Base-by-base conservation (phyloP, 2,888 invertebrate genomes). In the Limnephilus marmoratus region DNA sequence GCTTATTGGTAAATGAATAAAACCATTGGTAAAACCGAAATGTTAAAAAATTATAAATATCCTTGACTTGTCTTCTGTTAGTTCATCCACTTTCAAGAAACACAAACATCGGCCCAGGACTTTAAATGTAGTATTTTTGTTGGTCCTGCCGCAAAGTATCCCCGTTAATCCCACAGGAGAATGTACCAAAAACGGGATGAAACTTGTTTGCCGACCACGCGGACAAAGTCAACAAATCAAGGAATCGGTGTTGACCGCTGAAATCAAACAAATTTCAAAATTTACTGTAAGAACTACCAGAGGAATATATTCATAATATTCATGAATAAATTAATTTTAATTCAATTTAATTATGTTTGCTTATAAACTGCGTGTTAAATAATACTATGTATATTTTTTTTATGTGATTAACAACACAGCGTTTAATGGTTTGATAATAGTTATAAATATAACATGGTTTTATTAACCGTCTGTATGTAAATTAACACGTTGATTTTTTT, bases 201-300 rank as follows among this genome's bases (percentile, higher is more conserved):
- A 24, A 34, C 83, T 37, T 83, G 83, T 83, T 83, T 83, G 37
- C 83, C 34, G 83, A 83, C 37, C 83, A 83, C 37, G 12, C 83
- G 34, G 37, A 24, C 37, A 34, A n/a, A 37, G 34, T 41, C 34
- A 83, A 83, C 83, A 83, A 34, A 83, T 83, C 83, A 83, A 41
- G 41, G 83, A 83, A 83, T 83, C 83, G 83, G 24, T 83, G 83
- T 83, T 83, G 83, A 83, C 83, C 83, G 83, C 83, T n/a, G 41
- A 83, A 83, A 83, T 83, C 37, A 83, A 83, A 37, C 37, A 83
- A 82, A 37, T n/a, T 68, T n/a, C 24, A 11, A 68, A 68, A 68
- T 83, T 83, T 83, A 41, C 41, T 83, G 83, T 83, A 24, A 41
- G 83, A 18, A 41, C 34, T 83, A 37, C 31, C 34, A 18, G 83